Base-by-base conservation (phyloP, 2,113 vertebrate genomes). In the Onychorhynchus coronatus region DNA sequence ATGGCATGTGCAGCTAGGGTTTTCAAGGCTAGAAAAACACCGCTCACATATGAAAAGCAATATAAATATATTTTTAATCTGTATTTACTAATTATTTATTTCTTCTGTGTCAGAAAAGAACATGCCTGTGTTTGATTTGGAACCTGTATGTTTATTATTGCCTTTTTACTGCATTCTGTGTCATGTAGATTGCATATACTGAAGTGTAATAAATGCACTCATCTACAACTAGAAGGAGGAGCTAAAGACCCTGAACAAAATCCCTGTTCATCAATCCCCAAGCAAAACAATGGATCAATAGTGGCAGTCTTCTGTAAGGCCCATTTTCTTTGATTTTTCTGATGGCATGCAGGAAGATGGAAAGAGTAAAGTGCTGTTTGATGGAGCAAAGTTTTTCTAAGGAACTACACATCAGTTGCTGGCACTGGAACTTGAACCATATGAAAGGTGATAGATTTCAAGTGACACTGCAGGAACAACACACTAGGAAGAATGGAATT, bases 261-360 rank as follows among this genome's bases (percentile, higher is more conserved):
- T 31, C 14, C 13, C 7, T 55, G 16, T 42, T 65, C 49, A 59
- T 35, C 4, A 46, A 41, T 37, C 11, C 5, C 61, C 7, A 5
- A 71, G 74, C 1, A 44, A 81, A 72, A 41, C 13, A 91, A 27
- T 28, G 18, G 22, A 90, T 55, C 8, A 13, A 9, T 5, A 61
- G 7, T 9, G 8, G 3, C 39, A 76, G 14, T 55, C 6, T 53
- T 50, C 49, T 49, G 14, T 33, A 46, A n/a, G 8, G 2, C 4
- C 8, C 14, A 4, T 33, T 63, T 89, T 72, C 47, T 67, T 37
- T 53, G 14, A 33, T 12, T 42, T 88, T 70, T 39, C 30, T 61
- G 24, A 19, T 90, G 21, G 58, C 0, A 0, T 44, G 1, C 5
- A 14, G 9, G 21, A 74, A 88, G 37, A 37, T 31, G 12, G 47